A percentile compares a stretch with the other conserved stretches of the same genome.
These are phyloP conservation scores for Crepidodera aurea DNA, from an alignment of 2,888 invertebrate species.

Conservation along the genomic window DNA sequence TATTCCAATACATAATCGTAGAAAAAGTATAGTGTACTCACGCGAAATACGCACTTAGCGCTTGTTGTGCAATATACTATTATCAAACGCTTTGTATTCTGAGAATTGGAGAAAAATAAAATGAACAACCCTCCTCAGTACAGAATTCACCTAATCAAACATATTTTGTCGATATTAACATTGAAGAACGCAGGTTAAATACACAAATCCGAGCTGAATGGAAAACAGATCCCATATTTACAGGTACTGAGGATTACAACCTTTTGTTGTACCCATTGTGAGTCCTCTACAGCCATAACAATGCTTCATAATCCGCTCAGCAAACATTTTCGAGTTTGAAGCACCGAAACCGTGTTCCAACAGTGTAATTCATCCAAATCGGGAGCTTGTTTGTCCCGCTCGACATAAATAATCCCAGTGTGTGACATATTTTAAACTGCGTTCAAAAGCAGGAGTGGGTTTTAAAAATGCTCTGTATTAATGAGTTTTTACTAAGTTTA, in stretches of 20 bases:
- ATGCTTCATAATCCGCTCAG: conserved; percentile 53
- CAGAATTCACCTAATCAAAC: not conserved
- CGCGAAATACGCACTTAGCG: no score
- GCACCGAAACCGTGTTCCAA: conserved; percentile 42
- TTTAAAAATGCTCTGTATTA: no score
- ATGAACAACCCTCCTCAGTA: not conserved
- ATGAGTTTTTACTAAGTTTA: no score
- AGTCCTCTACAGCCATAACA: conserved; percentile 50
- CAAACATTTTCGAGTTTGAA: conserved; percentile 37
- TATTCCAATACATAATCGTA: no score
- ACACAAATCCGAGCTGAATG: conserved; percentile 7
- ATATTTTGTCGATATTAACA: conserved; percentile 1
- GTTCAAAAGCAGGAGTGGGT: conserved; percentile 23
- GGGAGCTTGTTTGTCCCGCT: conserved; percentile 43
- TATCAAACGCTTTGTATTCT: no score
- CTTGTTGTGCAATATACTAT: no score
- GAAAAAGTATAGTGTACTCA: no score
- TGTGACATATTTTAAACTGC: conserved; percentile 48
- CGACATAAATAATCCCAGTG: conserved; percentile 51
- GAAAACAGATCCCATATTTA: conserved; percentile 33
- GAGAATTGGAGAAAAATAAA: not conserved
- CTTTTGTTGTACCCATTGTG: conserved; percentile 45
- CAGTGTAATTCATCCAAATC: conserved; percentile 47
- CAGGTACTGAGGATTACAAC: conserved; percentile 38
- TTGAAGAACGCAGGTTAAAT: conserved; percentile 14